These are phyloP conservation scores for Diplodus puntazzo DNA, from an alignment of 2,797 vertebrate genomes.

Conservation along the genomic window DNA sequence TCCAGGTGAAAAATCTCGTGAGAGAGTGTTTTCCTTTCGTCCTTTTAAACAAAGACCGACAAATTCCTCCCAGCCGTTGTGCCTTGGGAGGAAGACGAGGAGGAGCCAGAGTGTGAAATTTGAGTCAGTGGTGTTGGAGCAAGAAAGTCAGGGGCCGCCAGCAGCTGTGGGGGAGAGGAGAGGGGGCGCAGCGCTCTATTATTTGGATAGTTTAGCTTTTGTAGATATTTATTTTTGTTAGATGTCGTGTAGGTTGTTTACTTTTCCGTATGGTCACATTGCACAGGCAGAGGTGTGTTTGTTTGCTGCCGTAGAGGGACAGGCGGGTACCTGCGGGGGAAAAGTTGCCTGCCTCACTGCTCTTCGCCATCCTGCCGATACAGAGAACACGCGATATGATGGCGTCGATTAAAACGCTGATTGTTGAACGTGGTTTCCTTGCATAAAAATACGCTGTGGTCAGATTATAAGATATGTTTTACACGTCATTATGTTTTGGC, in stretches of 20 bases:
- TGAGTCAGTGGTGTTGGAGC: slow-evolving; percentile 77
- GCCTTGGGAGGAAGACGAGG: slow-evolving; percentile 85
- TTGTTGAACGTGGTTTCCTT: not conserved
- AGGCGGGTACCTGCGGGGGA: not conserved
- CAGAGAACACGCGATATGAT: not conserved
- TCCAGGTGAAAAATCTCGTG: not conserved
- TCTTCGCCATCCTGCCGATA: not conserved
- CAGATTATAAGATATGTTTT: not conserved
- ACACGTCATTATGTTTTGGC: not conserved
- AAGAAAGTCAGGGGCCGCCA: slow-evolving; percentile 65
- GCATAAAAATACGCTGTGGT: no score
- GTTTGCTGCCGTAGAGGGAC: not conserved
- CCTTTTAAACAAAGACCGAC: slow-evolving; percentile 84
- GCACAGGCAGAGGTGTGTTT: not conserved
- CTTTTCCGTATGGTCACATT: fast-evolving
- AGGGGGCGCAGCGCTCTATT: slow-evolving; percentile 37
- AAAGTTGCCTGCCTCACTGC: slow-evolving; percentile 32
- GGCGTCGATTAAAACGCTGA: not conserved
- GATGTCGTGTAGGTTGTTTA: not conserved
- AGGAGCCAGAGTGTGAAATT: slow-evolving; percentile 86
- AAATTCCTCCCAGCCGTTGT: slow-evolving; percentile 76
- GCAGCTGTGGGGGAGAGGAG: slow-evolving; percentile 66
- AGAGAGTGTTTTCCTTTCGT: slow-evolving; percentile 51
- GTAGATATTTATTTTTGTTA: not conserved
- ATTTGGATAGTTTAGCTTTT: not conserved